Evolutionary conservation across 2,888 invertebrate species (phyloP).

Genomic region (Drosophila pseudotakahashii): DNA sequence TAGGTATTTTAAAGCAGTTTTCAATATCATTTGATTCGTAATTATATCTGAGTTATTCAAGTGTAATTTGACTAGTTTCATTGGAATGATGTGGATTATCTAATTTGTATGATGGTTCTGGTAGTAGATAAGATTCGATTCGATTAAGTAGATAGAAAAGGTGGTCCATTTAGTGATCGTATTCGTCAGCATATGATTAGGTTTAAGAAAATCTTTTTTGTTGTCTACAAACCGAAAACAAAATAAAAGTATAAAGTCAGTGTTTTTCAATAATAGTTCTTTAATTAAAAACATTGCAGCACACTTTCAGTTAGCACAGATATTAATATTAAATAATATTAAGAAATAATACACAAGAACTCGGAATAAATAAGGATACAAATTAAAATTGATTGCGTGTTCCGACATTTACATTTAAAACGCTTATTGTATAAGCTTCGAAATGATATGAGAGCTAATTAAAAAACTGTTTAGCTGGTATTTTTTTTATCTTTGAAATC

Average conservation of each 20-base stretch:
- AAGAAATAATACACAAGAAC: constrained; percentile 65
- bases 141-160: constrained; percentile 70
- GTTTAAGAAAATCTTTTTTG: constrained; percentile 45
- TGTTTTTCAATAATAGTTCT: constrained; percentile 55
- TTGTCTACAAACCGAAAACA: constrained; percentile 45
- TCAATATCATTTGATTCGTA: constrained; percentile 32
- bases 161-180: constrained; percentile 83
- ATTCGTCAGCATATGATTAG: constrained; percentile 75
- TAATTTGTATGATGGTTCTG: constrained; percentile 46
- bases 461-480: background rate
- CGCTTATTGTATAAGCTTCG: constrained; percentile 42
- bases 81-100: constrained; percentile 63
- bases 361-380: constrained; percentile 52
- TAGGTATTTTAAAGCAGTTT: constrained; percentile 44
- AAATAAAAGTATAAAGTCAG: constrained; percentile 26
- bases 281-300: constrained; percentile 71
- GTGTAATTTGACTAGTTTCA: constrained; percentile 70
- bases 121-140: constrained; percentile 26
- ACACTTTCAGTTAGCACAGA: constrained; percentile 72
- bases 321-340: constrained; percentile 55
- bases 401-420: constrained; percentile 39
- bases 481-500: constrained; percentile 20
- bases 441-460: constrained; percentile 29
- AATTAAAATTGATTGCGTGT: constrained; percentile 40
- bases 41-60: constrained; percentile 28